Evolutionary conservation across 1,140 invertebrate species (phyloP).

Genomic region (Neotoxoptera formosana): DNA sequence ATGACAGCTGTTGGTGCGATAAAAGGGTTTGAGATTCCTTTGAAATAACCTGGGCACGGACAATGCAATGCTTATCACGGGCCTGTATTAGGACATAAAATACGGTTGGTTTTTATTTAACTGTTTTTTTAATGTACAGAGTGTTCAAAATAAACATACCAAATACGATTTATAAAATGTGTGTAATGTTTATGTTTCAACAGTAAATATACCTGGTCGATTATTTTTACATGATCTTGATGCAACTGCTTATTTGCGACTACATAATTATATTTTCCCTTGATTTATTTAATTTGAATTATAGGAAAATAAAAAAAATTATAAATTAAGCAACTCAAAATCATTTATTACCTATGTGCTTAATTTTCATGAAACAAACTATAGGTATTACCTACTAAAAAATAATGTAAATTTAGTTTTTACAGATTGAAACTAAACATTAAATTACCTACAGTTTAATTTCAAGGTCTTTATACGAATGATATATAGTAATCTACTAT

Average conservation of each 20-base stretch:
- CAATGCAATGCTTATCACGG: slow-evolving; percentile 28
- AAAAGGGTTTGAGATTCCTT: slow-evolving; percentile 42
- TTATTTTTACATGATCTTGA: not conserved
- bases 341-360: not conserved
- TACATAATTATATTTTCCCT: not conserved
- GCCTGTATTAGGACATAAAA: not conserved
- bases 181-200: not conserved
- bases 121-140: not conserved
- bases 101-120: not conserved
- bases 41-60: slow-evolving; percentile 7
- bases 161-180: not conserved
- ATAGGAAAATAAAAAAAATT: not conserved
- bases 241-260: not conserved
- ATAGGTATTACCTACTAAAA: too few species aligned
- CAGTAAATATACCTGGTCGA: not conserved
- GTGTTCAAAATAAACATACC: not conserved
- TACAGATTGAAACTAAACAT: not conserved
- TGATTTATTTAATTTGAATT: not conserved
- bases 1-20: slow-evolving; percentile 15
- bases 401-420: too few species aligned
- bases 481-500: too few species aligned
- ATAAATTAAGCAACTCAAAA: not conserved
- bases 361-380: not conserved
- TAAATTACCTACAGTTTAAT: not conserved
- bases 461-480: too few species aligned